These are phyloP conservation scores for Caradrina kadenii DNA, from an alignment of 2,888 invertebrate genomes.

Conservation along the genomic window DNA sequence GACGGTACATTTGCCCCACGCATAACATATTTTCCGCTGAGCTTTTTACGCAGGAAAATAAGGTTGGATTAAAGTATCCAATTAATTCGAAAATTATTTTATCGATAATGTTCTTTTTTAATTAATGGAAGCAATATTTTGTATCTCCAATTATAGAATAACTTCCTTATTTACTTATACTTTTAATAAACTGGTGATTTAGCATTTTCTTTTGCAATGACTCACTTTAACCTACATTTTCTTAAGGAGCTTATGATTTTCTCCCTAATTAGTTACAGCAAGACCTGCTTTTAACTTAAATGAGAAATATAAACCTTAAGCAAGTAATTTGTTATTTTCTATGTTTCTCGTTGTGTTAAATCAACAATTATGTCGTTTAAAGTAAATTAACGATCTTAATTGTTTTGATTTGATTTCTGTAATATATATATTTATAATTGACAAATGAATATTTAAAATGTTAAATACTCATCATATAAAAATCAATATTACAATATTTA, in stretches of 20 bases:
- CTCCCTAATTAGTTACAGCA: conserved; percentile 13
- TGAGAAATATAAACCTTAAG: conserved; percentile 28
- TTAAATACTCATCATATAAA: too few species aligned
- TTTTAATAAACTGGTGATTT: conserved; percentile 10
- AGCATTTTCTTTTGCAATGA: not conserved
- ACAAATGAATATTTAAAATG: not conserved
- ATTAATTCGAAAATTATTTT: conserved; percentile 34
- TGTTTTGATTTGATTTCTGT: not conserved
- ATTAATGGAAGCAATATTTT: conserved; percentile 19
- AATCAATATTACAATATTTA: too few species aligned
- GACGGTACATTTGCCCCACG: not conserved
- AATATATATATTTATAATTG: not conserved
- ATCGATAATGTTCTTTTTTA: conserved; percentile 10
- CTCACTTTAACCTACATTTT: conserved; percentile 15
- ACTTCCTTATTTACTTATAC: not conserved
- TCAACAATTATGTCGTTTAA: conserved; percentile 12
- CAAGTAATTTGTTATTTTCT: conserved; percentile 33
- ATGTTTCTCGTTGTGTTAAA: conserved; percentile 12
- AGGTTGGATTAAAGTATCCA: conserved; percentile 35
- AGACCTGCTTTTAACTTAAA: conserved; percentile 24
- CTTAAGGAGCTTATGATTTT: conserved; percentile 5
- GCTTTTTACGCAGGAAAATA: conserved; percentile 26
- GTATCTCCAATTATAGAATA: conserved; percentile 4
- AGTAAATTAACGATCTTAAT: not conserved
- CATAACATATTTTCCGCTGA: conserved; percentile 18